Evolutionary conservation across 2,797 vertebrate species (phyloP), one percentile per base, ranked within the genome.

Genomic region (Choloepus didactylus): DNA sequence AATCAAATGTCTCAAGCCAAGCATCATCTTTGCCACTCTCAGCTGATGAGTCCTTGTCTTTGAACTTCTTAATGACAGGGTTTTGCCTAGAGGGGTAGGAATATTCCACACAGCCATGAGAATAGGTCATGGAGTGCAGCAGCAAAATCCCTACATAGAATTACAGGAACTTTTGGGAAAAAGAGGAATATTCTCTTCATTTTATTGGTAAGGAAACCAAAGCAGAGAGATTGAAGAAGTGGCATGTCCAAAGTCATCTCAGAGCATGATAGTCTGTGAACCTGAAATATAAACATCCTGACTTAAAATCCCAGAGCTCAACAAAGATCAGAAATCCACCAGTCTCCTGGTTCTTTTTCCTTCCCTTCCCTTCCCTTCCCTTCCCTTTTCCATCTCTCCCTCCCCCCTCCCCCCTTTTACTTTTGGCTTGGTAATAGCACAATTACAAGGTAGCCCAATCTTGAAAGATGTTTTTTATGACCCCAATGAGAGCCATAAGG

Each of bases 281-380:
- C 6, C 66, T 62, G 25, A 44, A 92, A 92, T 23, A 91, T 62
- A 6, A 59, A 35, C 7, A 46, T 79, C 16, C 70, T 76, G 27
- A 76, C 70, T 91, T 93, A 73, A 93, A 69, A 87, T 96, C 19
- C 23, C 46, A 84, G 19, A 77, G 88, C 19, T 54, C 18, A 9
- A 81, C 27, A 69, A 64, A 77, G 18, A 60, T 35, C 29, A 70
- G 9, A 12, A 66, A 44, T 31, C 38, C 59, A 67, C 51, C 23
- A 60, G 41, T 73, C 77, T 86, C 62, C 56, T 41, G 16, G 2
- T 79, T 54, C 38, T 18, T 79, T 86, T 59, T 54, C 15, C 15
- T 54, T 9, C 15, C 51, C 5, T 54, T 15, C 15, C 84, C 31
- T 80, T 92, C 73, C 35, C 49, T 72, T 81, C 89, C 31, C 2